Percentiles rank a stretch among this genome's conserved stretches.
These are phyloP conservation scores for Nasonia giraulti DNA, from an alignment of 1,140 invertebrate genomes.

Conservation along the genomic window DNA sequence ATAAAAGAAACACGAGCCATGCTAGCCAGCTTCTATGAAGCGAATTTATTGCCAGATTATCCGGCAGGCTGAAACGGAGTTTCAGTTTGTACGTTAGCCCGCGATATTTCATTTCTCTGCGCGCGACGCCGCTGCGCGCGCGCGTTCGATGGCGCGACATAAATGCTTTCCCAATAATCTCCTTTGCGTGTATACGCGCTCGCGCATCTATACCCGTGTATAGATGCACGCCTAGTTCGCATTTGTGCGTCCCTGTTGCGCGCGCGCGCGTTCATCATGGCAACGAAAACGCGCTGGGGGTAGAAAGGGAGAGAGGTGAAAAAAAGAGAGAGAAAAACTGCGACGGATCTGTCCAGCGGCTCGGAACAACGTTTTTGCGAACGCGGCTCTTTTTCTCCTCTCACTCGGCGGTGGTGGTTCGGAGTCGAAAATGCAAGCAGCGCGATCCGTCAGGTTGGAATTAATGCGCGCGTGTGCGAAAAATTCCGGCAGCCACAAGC, in stretches of 20 bases:
- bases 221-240: neutral
- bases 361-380: neutral
- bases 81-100: conserved; percentile 40
- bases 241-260: conserved; percentile 44
- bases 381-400: neutral
- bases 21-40: conserved; percentile 6
- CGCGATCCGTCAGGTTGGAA: conserved; percentile 20
- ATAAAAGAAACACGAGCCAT: conserved; percentile 32
- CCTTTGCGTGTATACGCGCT: conserved; percentile 46
- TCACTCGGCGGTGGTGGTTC: neutral
- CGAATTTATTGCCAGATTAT: conserved; percentile 52
- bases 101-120: conserved; percentile 48
- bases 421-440: conserved; percentile 6
- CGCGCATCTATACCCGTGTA: too few relatives aligned
- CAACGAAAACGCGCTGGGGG: neutral
- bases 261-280: conserved; percentile 29
- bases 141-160: conserved; percentile 51
- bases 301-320: neutral
- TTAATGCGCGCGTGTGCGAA: conserved; percentile 3
- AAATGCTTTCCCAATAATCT: conserved; percentile 59
- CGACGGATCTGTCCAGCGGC: neutral
- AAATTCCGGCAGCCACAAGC: neutral
- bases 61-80: conserved; percentile 33
- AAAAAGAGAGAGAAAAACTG: neutral
- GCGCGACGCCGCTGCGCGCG: neutral